Evolutionary conservation across 2,797 vertebrate genomes (phyloP).

Genomic region (Mus caroli): DNA sequence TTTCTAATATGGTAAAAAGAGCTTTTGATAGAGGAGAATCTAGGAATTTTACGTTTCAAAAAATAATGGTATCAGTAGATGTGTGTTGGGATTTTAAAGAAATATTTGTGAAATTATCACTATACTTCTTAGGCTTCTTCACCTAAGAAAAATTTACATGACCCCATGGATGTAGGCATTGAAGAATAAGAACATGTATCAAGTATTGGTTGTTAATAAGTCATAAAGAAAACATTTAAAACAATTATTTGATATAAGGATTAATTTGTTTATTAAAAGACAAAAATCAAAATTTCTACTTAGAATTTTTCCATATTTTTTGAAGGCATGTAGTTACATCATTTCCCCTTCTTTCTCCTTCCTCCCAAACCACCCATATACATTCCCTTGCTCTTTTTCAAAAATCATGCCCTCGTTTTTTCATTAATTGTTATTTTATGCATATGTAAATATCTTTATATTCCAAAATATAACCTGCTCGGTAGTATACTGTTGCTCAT

Average conservation of each 20-base stretch:
- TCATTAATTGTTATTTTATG: neutral
- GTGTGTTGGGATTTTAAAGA: neutral
- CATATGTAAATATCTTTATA: neutral
- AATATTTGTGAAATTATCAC: neutral
- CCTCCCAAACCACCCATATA: neutral
- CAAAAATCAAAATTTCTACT: neutral
- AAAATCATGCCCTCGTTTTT: neutral
- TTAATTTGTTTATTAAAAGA: neutral
- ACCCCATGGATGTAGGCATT: neutral
- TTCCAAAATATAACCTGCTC: neutral
- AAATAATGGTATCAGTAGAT: neutral
- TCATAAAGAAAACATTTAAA: neutral
- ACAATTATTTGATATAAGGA: neutral
- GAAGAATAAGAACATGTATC: neutral
- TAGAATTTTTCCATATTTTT: neutral
- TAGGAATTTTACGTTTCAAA: neutral
- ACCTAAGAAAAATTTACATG: neutral
- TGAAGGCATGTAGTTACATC: neutral
- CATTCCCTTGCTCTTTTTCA: neutral
- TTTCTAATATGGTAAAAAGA: neutral
- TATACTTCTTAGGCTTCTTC: neutral
- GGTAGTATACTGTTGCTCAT: neutral
- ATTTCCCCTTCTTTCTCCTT: neutral
- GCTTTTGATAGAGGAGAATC: neutral
- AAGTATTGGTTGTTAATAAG: neutral